Conservation (phyloP, 2,888 invertebrate species). For the Drosophila greeni region DNA sequence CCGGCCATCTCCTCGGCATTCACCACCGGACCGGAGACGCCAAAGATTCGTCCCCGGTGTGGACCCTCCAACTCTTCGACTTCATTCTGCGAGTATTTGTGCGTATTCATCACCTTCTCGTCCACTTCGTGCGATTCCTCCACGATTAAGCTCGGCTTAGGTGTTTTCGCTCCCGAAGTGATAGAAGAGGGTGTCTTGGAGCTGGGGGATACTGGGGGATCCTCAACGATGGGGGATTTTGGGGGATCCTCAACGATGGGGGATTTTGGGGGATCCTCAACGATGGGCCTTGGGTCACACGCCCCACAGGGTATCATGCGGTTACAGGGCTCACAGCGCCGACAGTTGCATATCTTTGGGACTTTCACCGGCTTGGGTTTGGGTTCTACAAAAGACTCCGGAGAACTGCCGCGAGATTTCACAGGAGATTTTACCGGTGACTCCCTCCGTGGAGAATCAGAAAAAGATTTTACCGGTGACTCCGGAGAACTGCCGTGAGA, state of each 20-base stretch:
- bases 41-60: conserved; percentile 90
- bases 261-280: too few relatives aligned
- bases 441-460: neutral
- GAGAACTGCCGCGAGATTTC: too few relatives aligned
- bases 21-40: conserved; percentile 99
- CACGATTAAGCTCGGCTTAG: neutral
- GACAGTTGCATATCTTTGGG: neutral
- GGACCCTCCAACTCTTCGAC: neutral
- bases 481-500: neutral
- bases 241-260: too few relatives aligned
- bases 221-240: too few relatives aligned
- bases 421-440: too few relatives aligned
- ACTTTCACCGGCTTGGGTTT: neutral
- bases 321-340: neutral
- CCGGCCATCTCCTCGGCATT: conserved; percentile 99
- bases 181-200: neutral
- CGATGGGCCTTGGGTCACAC: neutral
- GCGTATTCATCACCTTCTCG: conserved; percentile 7
- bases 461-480: neutral
- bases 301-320: neutral
- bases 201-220: too few relatives aligned
- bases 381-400: too few relatives aligned
- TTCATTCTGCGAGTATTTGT: neutral
- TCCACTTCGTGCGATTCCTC: neutral
- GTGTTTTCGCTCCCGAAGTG: neutral